Base-by-base conservation (phyloP, 2,113 vertebrate genomes). In the Numida meleagris region DNA sequence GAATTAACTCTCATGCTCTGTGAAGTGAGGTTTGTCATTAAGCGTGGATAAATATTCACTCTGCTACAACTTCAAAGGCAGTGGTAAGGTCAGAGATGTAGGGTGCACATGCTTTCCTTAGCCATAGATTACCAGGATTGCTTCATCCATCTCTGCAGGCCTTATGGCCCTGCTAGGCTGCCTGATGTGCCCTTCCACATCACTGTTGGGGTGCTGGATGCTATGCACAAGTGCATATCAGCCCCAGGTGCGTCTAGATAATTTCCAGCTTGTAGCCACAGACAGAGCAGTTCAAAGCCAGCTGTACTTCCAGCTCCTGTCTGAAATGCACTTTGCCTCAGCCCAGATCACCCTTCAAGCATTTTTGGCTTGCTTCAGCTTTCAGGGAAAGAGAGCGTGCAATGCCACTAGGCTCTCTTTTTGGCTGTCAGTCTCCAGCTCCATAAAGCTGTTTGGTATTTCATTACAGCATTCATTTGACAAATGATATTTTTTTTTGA, bases 291-390 rank as follows among this genome's bases (percentile, higher is more conserved):
- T 13, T 34, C 43, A 8, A 80, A 63, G 9, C 14, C 80, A 78
- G 55, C 14, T 42, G 38, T 14, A 45, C 12, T 12, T 3, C 24
- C 20, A 55, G 24, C 24, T 67, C 70, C 42, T 65, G 12, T 68
- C 34, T 27, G 18, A 36, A 63, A 53, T 18, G 10, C 4, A 33
- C 40, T 85, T 72, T 55, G 62, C 5, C 2, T 12, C n/a, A 51
- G 2, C 5, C 4, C n/a, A 36, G 6, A 2, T 31, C 5, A 36
- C 45, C 31, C 27, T 21, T 72, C 15, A 12, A 2, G 0, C 17
- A 66, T 24, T 9, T 7, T 16, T 34, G 15, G 10, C 19, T 93
- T 68, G n/a, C 75, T 82, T 68, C 48, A 63, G 3, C 36, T n/a
- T 19, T 19, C 79, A 45, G 10, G 80, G 40, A 57, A 61, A 34